Base-by-base conservation (phyloP, 2,797 vertebrate species). In the Tenualosa ilisha region DNA sequence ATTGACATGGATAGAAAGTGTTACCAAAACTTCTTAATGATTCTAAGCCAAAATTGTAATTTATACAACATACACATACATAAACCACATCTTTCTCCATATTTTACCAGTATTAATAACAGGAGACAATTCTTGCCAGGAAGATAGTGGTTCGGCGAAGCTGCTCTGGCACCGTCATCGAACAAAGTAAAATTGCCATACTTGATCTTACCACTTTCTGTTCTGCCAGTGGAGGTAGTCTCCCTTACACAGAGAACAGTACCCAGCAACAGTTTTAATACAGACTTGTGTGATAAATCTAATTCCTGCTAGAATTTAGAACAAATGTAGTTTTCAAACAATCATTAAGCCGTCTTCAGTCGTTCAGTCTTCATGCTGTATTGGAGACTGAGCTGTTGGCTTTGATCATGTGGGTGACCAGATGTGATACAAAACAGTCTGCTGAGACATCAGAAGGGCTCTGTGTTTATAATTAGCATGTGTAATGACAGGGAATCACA, bases 401-500 rank as follows among this genome's bases (percentile, higher is more conserved):
- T 63, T 63, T 24, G n/a, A 63, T 63, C 22, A 11, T 63, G n/a
- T 79, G 2, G 40, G 46, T 43, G 40, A 40, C 6, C 72, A 43
- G 72, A 79, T 79, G 40, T 20, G 37, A 9, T 79, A 40, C 68
- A 40, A 72, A 72, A 72, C 68, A 40, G 68, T 40, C 68, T 43
- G 37, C 68, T 46, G 7, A 46, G 37, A 46, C 40, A 79, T 79
- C 37, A 22, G 40, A 79, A 20, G 40, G 17, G 6, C 17, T 20
- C 17, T 9, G 40, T 75, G 31, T 79, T 43, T 79, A 79, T 79
- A 79, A 79, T 46, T 46, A 79, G 37, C 43, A 40, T 46, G 17
- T 43, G 72, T 79, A 46, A 22, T 79, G 72, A 79, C 17, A 43
- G 72, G 72, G 68, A 72, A 72, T 17, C 68, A 72, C 13, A 72